Percentiles rank a stretch among this genome's conserved stretches.
These are phyloP conservation scores for Tholera decimalis DNA, from an alignment of 2,888 invertebrate genomes.

Conservation along the genomic window DNA sequence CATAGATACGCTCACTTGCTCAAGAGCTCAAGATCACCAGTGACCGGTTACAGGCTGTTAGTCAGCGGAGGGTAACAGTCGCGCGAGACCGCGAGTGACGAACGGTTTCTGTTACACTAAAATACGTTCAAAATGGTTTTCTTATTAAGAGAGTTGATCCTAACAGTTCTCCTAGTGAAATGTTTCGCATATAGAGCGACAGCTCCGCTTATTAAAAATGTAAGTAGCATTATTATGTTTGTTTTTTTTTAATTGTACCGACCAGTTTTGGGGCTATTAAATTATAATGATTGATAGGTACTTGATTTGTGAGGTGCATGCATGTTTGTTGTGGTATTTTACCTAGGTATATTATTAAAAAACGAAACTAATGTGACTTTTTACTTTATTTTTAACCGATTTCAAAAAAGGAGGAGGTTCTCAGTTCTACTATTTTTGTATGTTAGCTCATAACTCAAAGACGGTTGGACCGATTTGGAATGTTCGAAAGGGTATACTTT, in stretches of 20 bases:
- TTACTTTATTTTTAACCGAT: no score
- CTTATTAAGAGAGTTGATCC: slow-evolving; percentile 34
- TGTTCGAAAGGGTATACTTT: no score
- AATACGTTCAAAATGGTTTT: slow-evolving; percentile 36
- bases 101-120: slow-evolving; percentile 15
- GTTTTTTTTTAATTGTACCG: background rate
- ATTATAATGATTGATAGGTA: background rate
- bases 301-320: no score
- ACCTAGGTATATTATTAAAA: no score
- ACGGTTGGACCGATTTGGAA: no score
- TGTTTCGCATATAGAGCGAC: slow-evolving; percentile 70
- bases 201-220: slow-evolving; percentile 84
- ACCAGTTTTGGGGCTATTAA: slow-evolving; percentile 10
- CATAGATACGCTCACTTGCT: slow-evolving; percentile 49
- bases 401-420: no score
- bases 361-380: no score
- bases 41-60: slow-evolving; percentile 52
- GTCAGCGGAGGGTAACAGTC: slow-evolving; percentile 13
- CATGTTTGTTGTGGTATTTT: no score
- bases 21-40: slow-evolving; percentile 48
- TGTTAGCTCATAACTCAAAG: no score
- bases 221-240: no score
- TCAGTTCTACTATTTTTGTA: no score
- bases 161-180: slow-evolving; percentile 55
- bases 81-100: slow-evolving; percentile 20